Conservation (phyloP, 2,797 vertebrate genomes). For the Pangasius larnaudii region DNA sequence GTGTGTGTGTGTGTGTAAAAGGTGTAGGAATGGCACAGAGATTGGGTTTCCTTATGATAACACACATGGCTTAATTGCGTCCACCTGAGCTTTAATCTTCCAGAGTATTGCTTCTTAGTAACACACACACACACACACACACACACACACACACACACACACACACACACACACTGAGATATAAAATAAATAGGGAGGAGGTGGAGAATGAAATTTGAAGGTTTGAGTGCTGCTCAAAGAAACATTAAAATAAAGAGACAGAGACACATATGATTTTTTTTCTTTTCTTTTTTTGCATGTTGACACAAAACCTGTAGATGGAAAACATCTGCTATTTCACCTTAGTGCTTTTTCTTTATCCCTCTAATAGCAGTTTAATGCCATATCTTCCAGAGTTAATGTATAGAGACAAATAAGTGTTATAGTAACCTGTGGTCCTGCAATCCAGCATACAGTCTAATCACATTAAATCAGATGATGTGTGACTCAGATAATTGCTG, state of each 20-base stretch:
- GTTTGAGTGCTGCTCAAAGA: neutral
- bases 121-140: conserved; percentile 59
- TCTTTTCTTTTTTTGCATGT: neutral
- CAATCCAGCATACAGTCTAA: neutral
- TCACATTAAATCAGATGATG: neutral
- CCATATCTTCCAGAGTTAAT: neutral
- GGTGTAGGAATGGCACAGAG: conserved; percentile 65
- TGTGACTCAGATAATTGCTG: neutral
- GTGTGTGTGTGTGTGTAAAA: conserved; percentile 22
- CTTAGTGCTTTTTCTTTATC: neutral
- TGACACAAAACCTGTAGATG: neutral
- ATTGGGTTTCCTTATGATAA: conserved; percentile 70
- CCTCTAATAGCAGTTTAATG: neutral
- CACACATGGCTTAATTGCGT: conserved; percentile 71
- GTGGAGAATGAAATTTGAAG: neutral
- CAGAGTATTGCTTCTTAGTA: conserved; percentile 52
- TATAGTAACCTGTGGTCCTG: neutral
- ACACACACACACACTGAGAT: conserved; percentile 64
- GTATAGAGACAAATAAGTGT: neutral
- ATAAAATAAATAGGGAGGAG: conserved; percentile 44
- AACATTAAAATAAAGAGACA: conserved; percentile 9
- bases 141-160: conserved; percentile 59
- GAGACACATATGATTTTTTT: neutral
- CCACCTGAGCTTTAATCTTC: conserved; percentile 74
- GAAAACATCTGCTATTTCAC: neutral